These are phyloP conservation scores for Magallana ariakensis DNA, from an alignment of 1,140 invertebrate genomes.

Conservation along the genomic window DNA sequence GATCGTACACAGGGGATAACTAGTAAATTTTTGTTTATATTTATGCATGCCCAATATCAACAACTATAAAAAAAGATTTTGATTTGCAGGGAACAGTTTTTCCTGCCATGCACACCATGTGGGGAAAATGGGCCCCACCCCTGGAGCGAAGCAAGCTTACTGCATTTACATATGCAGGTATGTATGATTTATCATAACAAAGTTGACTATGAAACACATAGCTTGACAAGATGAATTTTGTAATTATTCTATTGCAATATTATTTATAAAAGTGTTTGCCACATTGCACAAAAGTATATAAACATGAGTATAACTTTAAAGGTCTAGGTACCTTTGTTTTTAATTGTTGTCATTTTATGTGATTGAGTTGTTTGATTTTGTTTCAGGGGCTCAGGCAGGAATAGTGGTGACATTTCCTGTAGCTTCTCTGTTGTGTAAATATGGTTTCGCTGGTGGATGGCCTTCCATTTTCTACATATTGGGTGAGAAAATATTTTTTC, in stretches of 20 bases:
- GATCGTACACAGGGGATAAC: not conserved
- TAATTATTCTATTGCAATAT: too few relatives aligned
- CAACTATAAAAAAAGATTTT: too few relatives aligned
- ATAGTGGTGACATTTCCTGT: conserved; percentile 79
- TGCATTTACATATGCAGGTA: conserved; percentile 78
- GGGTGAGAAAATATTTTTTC: conserved; percentile 81
- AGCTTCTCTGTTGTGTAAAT: conserved; percentile 77
- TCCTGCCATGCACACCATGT: conserved; percentile 91
- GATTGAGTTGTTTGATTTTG: not conserved
- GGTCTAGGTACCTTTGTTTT: too few relatives aligned
- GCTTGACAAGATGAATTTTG: too few relatives aligned
- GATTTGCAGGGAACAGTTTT: conserved; percentile 90
- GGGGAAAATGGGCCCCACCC: conserved; percentile 78
- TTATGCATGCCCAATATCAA: too few relatives aligned
- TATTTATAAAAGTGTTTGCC: too few relatives aligned
- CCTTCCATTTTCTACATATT: conserved; percentile 93
- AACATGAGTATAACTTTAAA: too few relatives aligned
- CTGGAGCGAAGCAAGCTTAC: conserved; percentile 77
- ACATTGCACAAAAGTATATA: too few relatives aligned
- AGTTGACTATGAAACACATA: not conserved
- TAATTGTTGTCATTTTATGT: not conserved
- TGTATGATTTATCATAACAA: not conserved
- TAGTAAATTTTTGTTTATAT: not conserved
- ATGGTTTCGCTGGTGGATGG: conserved; percentile 86
- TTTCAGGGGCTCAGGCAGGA: conserved; percentile 78